Base-by-base conservation (phyloP, 1,140 invertebrate genomes). In the Rhizoglyphus robini region DNA sequence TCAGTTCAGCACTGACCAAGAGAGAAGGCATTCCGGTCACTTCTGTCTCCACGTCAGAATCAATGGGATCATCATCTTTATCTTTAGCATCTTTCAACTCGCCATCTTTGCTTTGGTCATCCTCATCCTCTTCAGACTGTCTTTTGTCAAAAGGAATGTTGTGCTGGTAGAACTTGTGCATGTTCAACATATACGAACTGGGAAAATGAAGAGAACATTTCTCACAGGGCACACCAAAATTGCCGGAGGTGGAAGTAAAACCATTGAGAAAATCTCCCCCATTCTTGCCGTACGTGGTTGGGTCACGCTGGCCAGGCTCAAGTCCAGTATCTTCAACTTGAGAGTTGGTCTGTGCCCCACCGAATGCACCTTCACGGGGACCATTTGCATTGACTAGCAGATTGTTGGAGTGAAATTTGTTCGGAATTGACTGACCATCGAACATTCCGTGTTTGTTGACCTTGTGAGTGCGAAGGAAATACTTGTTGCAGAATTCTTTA, bases 401-500 rank as follows among this genome's bases (percentile, higher is more conserved):
- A 51, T 51, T 13, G 23, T 51, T 51, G 2, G 48, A 11, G 67
- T 46, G 27, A 51, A 11, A 65, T 27, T 65, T 65, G 30, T 23
- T 34, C 27, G 13, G 15, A 11, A 61, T 13, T n/a, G 48, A 30
- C 23, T 29, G n/a, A 57, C 27, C 18, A 60, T 31, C 32, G 18
- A 13, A 38, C 2, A 75, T 72, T 25, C 81, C 80, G 73, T 83
- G 82, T 67, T 83, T 81, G 69, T 81, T 82, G 63, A 80, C 77
- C 71, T 80, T 81, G 72, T 83, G 82, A 25, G 80, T 78, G 67
- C 80, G 77, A 25, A 83, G 70, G 66, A 80, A 80, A 68, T 80
- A 80, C 68, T 79, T 79, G 69, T 77, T 78, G 75, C 88, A 89
- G 75, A 94, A 90, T 77, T 95, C 91, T 74, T 95, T 95, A 73